Evolutionary conservation across 2,797 vertebrate genomes (phyloP).

Genomic region (Danio albolineatus): DNA sequence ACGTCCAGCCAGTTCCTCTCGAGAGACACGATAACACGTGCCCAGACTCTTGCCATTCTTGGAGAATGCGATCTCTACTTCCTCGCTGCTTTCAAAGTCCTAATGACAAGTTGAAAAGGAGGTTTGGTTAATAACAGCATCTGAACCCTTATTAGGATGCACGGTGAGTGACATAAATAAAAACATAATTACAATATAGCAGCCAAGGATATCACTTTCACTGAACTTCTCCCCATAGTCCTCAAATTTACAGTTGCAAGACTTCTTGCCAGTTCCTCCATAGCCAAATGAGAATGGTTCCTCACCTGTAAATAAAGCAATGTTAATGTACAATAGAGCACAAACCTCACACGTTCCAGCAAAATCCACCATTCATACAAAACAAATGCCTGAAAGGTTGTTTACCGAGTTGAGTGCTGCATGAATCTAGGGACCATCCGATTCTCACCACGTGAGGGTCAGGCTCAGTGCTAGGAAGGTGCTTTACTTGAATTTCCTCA

Average conservation of each 20-base stretch:
- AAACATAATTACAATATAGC: slow-evolving; percentile 84
- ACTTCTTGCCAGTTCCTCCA: slow-evolving; percentile 94
- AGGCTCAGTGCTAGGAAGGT: slow-evolving; percentile 88
- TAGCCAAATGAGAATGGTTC: slow-evolving; percentile 92
- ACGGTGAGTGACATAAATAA: background rate
- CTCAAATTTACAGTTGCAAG: slow-evolving; percentile 87
- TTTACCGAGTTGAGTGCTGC: slow-evolving; percentile 93
- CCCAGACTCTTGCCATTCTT: slow-evolving; percentile 89
- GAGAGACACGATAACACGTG: slow-evolving; percentile 83
- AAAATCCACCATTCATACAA: background rate
- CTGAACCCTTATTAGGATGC: background rate
- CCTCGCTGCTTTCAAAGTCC: slow-evolving; percentile 86
- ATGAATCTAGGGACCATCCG: slow-evolving; percentile 92
- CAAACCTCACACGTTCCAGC: background rate
- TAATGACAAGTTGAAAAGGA: slow-evolving; percentile 52
- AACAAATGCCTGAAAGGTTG: background rate
- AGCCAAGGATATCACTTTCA: slow-evolving; percentile 93
- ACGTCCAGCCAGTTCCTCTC: slow-evolving; percentile 80
- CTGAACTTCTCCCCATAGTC: slow-evolving; percentile 90
- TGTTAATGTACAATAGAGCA: background rate
- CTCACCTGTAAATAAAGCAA: slow-evolving; percentile 78
- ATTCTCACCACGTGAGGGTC: slow-evolving; percentile 95
- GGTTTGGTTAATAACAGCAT: background rate
- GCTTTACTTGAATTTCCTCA: slow-evolving; percentile 93
- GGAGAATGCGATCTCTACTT: slow-evolving; percentile 86